Conservation (phyloP, 2,888 invertebrate species). For the Eudemis profundana region DNA sequence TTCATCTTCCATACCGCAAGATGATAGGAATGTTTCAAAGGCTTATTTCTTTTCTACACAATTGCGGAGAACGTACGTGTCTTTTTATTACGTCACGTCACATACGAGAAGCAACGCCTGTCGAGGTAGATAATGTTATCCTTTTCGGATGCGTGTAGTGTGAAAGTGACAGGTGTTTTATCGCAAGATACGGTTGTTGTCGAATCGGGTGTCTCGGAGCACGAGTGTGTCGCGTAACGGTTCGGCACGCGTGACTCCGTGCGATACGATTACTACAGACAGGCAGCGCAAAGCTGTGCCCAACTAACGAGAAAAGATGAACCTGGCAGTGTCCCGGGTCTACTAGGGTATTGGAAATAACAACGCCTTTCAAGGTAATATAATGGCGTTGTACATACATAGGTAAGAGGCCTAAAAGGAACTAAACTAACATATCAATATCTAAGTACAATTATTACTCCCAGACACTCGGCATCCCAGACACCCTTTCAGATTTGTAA, state of each 20-base stretch:
- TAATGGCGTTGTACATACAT: too few relatives aligned
- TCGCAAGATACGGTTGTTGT: slow-evolving; percentile 22
- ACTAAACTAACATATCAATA: too few relatives aligned
- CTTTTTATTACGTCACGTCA: slow-evolving; percentile 18
- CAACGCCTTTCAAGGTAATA: too few relatives aligned
- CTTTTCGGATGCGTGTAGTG: slow-evolving; percentile 6
- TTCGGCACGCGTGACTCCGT: slow-evolving; percentile 37
- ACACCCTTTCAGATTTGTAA: not conserved
- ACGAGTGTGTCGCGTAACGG: slow-evolving; percentile 78
- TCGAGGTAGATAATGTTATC: slow-evolving; percentile 9
- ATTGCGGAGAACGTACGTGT: slow-evolving; percentile 11
- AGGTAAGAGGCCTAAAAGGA: too few relatives aligned
- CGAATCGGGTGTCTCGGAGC: slow-evolving; percentile 30
- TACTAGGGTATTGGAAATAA: too few relatives aligned
- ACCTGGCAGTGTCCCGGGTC: not conserved
- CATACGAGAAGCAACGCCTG: not conserved
- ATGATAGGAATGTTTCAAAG: slow-evolving; percentile 15
- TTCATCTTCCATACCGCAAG: slow-evolving; percentile 24
- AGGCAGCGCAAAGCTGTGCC: not conserved
- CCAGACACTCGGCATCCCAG: too few relatives aligned
- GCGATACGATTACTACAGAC: slow-evolving; percentile 23
- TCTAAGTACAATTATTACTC: too few relatives aligned
- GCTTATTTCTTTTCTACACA: slow-evolving; percentile 18
- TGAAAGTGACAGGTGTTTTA: slow-evolving; percentile 28
- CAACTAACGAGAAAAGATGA: not conserved